Evolutionary conservation across 53 echinoderm and acorn worm species (phyloP), one percentile per base, ranked within the genome.

Genomic region (Patiria pectinifera): DNA sequence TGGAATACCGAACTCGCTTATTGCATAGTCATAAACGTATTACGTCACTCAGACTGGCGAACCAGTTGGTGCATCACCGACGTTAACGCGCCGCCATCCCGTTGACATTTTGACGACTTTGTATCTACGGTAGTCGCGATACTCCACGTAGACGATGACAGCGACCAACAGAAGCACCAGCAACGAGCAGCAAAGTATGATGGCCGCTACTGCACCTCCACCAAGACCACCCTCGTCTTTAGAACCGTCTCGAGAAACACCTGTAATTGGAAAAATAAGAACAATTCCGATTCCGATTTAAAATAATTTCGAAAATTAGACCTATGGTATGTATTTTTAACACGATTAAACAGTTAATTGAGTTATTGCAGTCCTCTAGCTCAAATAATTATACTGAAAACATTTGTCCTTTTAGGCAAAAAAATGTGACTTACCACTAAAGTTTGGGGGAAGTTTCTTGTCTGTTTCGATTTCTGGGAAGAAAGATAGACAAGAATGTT

Each of bases 141-240:
- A 3, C 19, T 88, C 88, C 19, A 88, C 61, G 61, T 43, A 78
- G 77, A 88, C 19, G 11, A 88, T 43, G 43, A 59, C 11, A 6
- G 45, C 88, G 6, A 88, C 88, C 49, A 88, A 15, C 59, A 78
- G 19, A 60, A 88, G 26, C 1, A 77, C 78, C 2, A 78, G 60
- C 61, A 88, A 44, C 25, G 43, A 58, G 71, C 88, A 88, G 16
- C 58, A 76, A 15, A 88, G 59, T 74, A 88, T 77, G 78, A 88
- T 88, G 59, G 78, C 88, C 21, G 78, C 88, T 77, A 88, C 88
- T 14, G 77, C 60, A 60, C 88, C 88, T 59, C 21, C 78, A 44
- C 77, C 61, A 7, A 88, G 77, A 74, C 62, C 61, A 8, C 62
- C 62, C 0, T 18, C 62, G 53, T 16, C 43, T 2, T 69, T 47